Base-by-base conservation (phyloP, 2,113 vertebrate species). In the Cheilinus undulatus region DNA sequence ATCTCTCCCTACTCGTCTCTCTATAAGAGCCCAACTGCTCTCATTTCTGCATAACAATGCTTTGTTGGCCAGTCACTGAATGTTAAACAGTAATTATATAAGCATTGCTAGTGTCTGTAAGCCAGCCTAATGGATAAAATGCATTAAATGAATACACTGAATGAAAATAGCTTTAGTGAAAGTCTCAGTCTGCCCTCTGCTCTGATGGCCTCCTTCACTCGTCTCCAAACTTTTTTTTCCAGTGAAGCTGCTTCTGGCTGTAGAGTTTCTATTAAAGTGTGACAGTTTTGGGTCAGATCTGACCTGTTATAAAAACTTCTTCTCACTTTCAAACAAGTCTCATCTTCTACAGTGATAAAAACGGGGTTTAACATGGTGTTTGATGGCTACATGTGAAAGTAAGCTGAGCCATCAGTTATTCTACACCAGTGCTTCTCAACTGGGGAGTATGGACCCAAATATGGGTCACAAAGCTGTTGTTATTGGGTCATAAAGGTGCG, bases 71-170 rank as follows among this genome's bases (percentile, higher is more conserved):
- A 17, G 34, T 51, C 20, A 17, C 15, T 46, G 20, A 66, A 63
- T 59, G 17, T 19, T 22, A 28, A 52, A 46, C 46, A 59, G 36
- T 67, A 60, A 60, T 60, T 46, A 34, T 11, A 51, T 3, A 27
- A 24, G 17, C 61, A n/a, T 10, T 1, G 10, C 19, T 17, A 49
- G 32, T 12, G 12, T 20, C 1, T 26, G 19, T 17, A 50, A 27
- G 26, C 7, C 51, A 11, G 26, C 34, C 4, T 51, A 50, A 43
- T 74, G 62, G 28, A 32, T 22, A 58, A 17, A 28, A 7, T 46
- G 4, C 38, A 28, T 54, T 38, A 19, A 15, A 38, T 27, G 11
- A 14, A 32, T 22, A 22, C 4, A 22, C 7, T 9, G 49, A 30
- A 23, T 50, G 28, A 8, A 45, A 11, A 7, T 48, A 45, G 7